Conservation (phyloP, 1,140 invertebrate genomes). For the Diuraphis noxia region DNA sequence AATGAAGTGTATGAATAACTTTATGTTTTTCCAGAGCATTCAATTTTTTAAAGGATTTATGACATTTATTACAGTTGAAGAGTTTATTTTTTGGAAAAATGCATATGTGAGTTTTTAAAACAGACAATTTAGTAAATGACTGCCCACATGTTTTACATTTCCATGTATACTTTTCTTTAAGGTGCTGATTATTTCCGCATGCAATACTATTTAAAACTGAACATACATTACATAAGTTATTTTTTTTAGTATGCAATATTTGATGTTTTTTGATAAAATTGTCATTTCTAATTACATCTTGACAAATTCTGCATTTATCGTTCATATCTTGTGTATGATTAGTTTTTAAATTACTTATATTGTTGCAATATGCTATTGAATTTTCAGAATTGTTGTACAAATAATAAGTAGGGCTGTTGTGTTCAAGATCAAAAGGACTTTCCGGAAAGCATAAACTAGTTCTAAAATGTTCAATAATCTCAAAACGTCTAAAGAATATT, state of each 20-base stretch:
- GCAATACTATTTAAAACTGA: no score
- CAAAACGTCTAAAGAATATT: background rate
- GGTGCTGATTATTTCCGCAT: background rate
- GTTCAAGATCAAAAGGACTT: background rate
- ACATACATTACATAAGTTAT: background rate
- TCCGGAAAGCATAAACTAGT: constrained; percentile 33
- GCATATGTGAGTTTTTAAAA: background rate
- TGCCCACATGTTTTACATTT: constrained; percentile 1
- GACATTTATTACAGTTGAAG: background rate
- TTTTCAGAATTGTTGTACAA: background rate
- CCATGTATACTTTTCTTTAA: background rate
- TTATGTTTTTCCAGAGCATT: background rate
- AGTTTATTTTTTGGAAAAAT: background rate
- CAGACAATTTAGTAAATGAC: background rate
- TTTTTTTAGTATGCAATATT: background rate
- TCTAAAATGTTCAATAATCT: constrained; percentile 32
- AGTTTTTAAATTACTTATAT: background rate
- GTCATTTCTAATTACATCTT: background rate
- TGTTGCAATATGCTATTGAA: background rate
- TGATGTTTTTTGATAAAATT: background rate
- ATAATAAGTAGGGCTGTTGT: background rate
- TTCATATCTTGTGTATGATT: background rate
- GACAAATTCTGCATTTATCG: background rate
- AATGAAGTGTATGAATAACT: background rate
- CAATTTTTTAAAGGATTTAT: background rate